Conservation (phyloP, 2,113 vertebrate species). For the Petrocephalus zakoni region DNA sequence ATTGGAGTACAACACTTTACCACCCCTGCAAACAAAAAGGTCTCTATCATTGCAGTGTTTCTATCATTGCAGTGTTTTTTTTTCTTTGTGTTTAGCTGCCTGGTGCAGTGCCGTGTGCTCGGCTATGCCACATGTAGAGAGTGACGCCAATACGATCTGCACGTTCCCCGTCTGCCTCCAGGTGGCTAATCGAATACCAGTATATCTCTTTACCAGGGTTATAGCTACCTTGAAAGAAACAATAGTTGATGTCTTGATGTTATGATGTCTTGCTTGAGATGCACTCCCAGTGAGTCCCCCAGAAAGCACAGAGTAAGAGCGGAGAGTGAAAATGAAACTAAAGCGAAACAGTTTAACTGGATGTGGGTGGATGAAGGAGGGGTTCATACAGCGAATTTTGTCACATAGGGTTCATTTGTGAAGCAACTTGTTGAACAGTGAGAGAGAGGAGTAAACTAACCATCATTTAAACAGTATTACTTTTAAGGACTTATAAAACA, state of each 20-base stretch:
- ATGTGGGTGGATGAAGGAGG: not conserved
- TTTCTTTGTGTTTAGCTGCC: not conserved
- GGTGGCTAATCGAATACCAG: not conserved
- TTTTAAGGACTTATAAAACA: not conserved
- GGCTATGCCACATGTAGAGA: not conserved
- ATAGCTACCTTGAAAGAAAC: not conserved
- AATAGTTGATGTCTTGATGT: not conserved
- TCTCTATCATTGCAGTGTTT: not conserved
- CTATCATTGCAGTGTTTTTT: no score
- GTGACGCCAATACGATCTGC: not conserved
- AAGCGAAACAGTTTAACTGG: not conserved
- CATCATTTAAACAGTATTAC: not conserved
- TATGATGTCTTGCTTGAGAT: not conserved
- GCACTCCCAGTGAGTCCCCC: not conserved
- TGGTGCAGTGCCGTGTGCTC: not conserved
- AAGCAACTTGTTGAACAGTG: not conserved
- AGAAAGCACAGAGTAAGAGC: not conserved
- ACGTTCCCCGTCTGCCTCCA: not conserved
- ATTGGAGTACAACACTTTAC: not conserved
- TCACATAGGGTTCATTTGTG: not conserved
- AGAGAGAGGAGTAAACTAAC: not conserved
- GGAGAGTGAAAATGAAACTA: slow-evolving; percentile 1
- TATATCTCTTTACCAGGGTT: not conserved
- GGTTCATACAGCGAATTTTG: not conserved
- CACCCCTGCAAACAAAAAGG: not conserved